phyloP scores from a whole-genome alignment of 2,113 vertebrate species.

The Sinocyclocheilus rhinocerous region DNA sequence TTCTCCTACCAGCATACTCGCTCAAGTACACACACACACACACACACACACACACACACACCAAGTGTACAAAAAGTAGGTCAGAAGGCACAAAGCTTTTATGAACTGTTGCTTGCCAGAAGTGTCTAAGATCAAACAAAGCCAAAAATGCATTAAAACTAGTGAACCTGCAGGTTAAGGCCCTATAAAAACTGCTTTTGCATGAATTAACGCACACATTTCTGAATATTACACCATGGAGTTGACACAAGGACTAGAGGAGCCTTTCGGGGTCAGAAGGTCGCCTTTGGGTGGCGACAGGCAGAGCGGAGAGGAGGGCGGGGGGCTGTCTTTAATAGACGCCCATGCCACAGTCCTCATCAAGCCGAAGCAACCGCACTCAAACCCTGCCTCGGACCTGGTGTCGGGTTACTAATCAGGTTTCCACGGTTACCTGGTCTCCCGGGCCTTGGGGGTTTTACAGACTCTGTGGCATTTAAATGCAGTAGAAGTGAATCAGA shows the following conservation, averaged over 20 bases:
- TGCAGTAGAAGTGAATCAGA: constrained; percentile 33
- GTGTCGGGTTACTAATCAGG: constrained; percentile 58
- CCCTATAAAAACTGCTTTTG: background rate
- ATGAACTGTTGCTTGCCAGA: background rate
- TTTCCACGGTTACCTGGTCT: constrained; percentile 58
- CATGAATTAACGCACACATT: background rate
- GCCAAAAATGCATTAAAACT: background rate
- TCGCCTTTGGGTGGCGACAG: constrained; percentile 43
- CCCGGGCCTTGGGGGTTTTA: constrained; percentile 20
- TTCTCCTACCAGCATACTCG: constrained; percentile 58
- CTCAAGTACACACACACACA: constrained; percentile 44
- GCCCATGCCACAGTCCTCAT: constrained; percentile 48
- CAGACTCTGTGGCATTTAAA: constrained; percentile 50
- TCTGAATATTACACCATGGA: constrained; percentile 33
- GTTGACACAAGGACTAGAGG: constrained; percentile 58
- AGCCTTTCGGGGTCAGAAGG: constrained; percentile 54
- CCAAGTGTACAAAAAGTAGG: background rate
- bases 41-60: constrained; percentile 42
- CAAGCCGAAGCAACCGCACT: constrained; percentile 47
- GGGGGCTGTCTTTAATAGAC: constrained; percentile 56
- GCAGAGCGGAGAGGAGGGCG: constrained; percentile 41
- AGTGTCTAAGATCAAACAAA: constrained; percentile 4
- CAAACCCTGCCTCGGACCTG: constrained; percentile 41
- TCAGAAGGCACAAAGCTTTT: background rate
- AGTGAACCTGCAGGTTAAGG: background rate